phyloP scores from a whole-genome alignment of 2,888 invertebrate genomes.

The Clivina fossor region DNA sequence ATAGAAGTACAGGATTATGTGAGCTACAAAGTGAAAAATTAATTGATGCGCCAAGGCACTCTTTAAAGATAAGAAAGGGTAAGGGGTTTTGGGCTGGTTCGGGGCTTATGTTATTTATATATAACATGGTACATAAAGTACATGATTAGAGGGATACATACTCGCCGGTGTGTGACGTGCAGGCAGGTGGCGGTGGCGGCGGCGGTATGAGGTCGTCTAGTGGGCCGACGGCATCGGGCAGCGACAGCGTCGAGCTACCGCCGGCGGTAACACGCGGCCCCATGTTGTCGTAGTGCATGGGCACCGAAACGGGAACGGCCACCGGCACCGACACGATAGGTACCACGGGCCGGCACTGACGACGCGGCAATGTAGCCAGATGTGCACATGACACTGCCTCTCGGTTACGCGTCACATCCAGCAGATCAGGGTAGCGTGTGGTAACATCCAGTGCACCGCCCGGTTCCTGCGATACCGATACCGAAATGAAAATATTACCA shows the following conservation, averaged over 20 bases:
- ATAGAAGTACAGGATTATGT: too few relatives aligned
- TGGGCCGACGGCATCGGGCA: slow-evolving; percentile 64
- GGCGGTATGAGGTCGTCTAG: slow-evolving; percentile 50
- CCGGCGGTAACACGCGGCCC: slow-evolving; percentile 86
- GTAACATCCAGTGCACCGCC: slow-evolving; percentile 56
- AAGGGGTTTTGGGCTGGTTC: slow-evolving; percentile 6
- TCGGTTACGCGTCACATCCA: slow-evolving; percentile 65
- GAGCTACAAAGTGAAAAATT: slow-evolving; percentile 34
- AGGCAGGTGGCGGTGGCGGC: slow-evolving; percentile 62
- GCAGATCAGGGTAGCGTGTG: slow-evolving; percentile 77
- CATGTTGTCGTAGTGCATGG: slow-evolving; percentile 85
- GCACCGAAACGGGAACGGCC: too few relatives aligned
- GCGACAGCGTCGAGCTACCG: slow-evolving; percentile 82
- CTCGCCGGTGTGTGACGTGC: slow-evolving; percentile 60
- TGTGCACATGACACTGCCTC: slow-evolving; percentile 43
- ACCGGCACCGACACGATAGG: slow-evolving; percentile 47
- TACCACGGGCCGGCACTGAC: slow-evolving; percentile 41
- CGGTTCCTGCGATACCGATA: slow-evolving; percentile 74
- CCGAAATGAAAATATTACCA: slow-evolving; percentile 84
- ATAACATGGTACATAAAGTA: slow-evolving; percentile 1
- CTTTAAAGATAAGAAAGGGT: slow-evolving; percentile 34
- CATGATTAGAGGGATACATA: slow-evolving; percentile 57
- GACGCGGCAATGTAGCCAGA: slow-evolving; percentile 52
- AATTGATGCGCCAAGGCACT: slow-evolving; percentile 35
- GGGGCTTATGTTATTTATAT: background rate